Evolutionary conservation across 1,140 invertebrate genomes (phyloP).

Genomic region (Ectropis grisescens): DNA sequence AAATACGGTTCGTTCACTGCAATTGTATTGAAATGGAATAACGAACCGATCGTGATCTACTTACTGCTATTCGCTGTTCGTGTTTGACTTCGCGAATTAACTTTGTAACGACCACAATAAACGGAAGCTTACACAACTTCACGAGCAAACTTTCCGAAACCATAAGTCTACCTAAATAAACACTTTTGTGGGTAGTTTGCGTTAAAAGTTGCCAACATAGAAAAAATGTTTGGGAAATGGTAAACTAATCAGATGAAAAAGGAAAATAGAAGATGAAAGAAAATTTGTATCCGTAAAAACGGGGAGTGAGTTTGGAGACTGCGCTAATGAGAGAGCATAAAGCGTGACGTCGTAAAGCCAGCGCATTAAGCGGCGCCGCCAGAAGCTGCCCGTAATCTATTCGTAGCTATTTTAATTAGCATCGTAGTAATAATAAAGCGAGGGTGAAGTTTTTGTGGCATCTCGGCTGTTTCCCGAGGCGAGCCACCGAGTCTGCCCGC

Average conservation of each 20-base stretch:
- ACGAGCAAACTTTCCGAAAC: too few relatives aligned
- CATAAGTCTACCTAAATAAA: not conserved
- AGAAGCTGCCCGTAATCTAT: conserved; percentile 61
- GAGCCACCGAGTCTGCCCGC: conserved; percentile 27
- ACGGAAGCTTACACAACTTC: too few relatives aligned
- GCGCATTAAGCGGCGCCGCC: conserved; percentile 53
- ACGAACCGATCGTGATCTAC: too few relatives aligned
- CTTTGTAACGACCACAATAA: too few relatives aligned
- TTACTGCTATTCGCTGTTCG: too few relatives aligned
- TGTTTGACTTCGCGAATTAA: too few relatives aligned
- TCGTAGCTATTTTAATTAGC: conserved; percentile 65
- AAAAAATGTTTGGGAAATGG: not conserved
- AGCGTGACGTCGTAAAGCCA: conserved; percentile 62
- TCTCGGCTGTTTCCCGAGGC: conserved; percentile 37
- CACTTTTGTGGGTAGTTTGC: conserved; percentile 2
- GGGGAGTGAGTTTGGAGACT: conserved; percentile 34
- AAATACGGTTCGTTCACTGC: too few relatives aligned
- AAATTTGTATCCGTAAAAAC: conserved; percentile 49
- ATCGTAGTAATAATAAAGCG: conserved; percentile 54
- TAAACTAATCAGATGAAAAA: conserved; percentile 20
- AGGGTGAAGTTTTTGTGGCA: conserved; percentile 52
- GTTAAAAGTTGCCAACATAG: conserved; percentile 1
- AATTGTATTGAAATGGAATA: too few relatives aligned
- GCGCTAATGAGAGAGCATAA: conserved; percentile 62
- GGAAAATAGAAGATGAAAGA: conserved; percentile 14